Evolutionary conservation across 2,888 invertebrate genomes (phyloP).

Genomic region (Cantharis flavilabris): DNA sequence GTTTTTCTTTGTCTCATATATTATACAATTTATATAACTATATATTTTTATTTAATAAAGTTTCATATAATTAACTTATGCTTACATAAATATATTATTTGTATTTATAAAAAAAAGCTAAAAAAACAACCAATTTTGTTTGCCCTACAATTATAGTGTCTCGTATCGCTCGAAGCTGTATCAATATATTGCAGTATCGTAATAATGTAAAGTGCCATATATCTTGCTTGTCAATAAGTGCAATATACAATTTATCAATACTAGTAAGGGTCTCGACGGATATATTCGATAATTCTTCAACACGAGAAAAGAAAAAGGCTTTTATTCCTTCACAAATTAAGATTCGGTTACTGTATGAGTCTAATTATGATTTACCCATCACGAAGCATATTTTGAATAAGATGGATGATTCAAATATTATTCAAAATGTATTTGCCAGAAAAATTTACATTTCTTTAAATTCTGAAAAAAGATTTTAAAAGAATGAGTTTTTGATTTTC

Average conservation of each 20-base stretch:
- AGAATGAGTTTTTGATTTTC: too few relatives aligned
- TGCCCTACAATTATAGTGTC: neutral
- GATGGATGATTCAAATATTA: too few relatives aligned
- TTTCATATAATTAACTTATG: neutral
- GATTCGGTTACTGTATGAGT: neutral
- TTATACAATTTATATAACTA: neutral
- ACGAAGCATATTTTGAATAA: too few relatives aligned
- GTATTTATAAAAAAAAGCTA: neutral
- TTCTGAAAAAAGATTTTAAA: too few relatives aligned
- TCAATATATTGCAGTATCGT: neutral
- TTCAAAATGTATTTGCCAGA: too few relatives aligned
- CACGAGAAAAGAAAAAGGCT: neutral
- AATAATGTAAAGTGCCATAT: neutral
- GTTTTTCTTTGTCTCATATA: neutral
- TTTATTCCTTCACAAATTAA: neutral
- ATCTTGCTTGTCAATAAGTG: neutral
- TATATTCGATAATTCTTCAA: neutral
- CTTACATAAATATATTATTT: neutral
- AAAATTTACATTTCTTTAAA: too few relatives aligned
- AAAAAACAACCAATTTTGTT: neutral
- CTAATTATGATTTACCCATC: neutral
- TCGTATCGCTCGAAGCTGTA: neutral
- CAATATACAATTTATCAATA: neutral
- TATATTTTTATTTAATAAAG: neutral
- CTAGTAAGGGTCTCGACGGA: neutral